Conservation (phyloP, 1,140 invertebrate genomes). For the Ericerus pela region DNA sequence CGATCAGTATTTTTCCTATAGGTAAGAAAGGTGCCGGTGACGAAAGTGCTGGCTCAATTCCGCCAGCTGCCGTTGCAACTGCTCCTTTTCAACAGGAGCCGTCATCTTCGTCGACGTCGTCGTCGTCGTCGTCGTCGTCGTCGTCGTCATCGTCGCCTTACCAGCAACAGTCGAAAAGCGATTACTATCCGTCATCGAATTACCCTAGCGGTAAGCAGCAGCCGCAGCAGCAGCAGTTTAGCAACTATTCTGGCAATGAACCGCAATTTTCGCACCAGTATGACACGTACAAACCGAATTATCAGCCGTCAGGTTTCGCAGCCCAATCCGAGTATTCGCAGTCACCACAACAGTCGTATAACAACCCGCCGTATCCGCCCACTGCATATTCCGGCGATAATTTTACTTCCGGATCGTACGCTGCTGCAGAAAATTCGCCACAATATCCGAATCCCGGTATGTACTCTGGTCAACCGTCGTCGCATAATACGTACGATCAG, state of each 20-base stretch:
- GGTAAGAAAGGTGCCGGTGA: no score
- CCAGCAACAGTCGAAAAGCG: not conserved
- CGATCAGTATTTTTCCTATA: not conserved
- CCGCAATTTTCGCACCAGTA: not conserved
- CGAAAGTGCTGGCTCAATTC: no score
- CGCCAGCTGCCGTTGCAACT: no score
- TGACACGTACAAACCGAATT: not conserved
- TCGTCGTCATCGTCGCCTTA: not conserved
- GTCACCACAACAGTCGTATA: not conserved
- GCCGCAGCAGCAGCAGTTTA: not conserved
- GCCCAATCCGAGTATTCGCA: not conserved
- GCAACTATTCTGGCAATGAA: not conserved
- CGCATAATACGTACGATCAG: not conserved
- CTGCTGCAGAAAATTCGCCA: not conserved
- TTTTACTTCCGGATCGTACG: not conserved
- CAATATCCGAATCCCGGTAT: not conserved
- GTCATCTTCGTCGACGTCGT: not conserved
- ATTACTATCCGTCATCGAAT: no score
- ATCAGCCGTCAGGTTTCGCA: not conserved
- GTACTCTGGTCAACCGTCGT: not conserved
- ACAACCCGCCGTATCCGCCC: not conserved
- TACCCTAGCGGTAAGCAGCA: not conserved
- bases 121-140: not conserved
- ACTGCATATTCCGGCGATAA: not conserved
- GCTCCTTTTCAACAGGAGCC: no score